Conservation (phyloP, 2,888 invertebrate genomes). For the Trypoxylon attenuatum region DNA sequence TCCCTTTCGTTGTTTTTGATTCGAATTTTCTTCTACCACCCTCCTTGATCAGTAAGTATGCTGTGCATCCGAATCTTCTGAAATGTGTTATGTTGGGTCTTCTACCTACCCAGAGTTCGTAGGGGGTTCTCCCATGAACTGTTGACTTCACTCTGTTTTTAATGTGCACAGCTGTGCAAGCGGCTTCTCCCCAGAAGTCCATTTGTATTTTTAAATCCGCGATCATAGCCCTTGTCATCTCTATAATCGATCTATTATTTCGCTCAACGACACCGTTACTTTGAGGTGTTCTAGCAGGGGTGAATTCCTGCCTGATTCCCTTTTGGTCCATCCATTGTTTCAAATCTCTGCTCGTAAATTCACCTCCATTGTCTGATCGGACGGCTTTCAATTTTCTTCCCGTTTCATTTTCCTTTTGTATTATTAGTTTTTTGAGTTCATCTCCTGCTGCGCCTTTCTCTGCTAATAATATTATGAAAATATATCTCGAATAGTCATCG, state of each 20-base stretch:
- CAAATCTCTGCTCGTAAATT: not conserved
- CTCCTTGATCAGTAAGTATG: not conserved
- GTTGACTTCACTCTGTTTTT: constrained; percentile 10
- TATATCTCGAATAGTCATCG: not conserved
- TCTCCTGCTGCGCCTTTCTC: not conserved
- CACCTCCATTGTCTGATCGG: constrained; percentile 6
- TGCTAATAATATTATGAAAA: not conserved
- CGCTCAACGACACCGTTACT: constrained; percentile 8
- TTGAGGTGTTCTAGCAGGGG: constrained; percentile 5
- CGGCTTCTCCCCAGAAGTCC: constrained; percentile 12
- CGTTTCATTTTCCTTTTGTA: constrained; percentile 1
- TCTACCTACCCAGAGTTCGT: not conserved
- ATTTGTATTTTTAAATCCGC: not conserved
- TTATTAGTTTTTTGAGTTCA: not conserved
- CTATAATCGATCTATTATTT: constrained; percentile 9
- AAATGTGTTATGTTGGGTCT: constrained; percentile 3
- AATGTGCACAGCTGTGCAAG: not conserved
- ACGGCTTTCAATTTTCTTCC: not conserved
- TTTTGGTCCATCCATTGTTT: not conserved
- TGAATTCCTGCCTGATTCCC: constrained; percentile 12
- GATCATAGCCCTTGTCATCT: constrained; percentile 7
- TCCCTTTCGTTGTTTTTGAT: constrained; percentile 5
- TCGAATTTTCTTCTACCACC: too few species aligned
- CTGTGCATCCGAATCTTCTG: constrained; percentile 1
- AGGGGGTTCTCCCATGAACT: constrained; percentile 6